Conservation (phyloP, 37 sponge, comb jelly and placozoan genomes). For the Oscarella lobularis region DNA sequence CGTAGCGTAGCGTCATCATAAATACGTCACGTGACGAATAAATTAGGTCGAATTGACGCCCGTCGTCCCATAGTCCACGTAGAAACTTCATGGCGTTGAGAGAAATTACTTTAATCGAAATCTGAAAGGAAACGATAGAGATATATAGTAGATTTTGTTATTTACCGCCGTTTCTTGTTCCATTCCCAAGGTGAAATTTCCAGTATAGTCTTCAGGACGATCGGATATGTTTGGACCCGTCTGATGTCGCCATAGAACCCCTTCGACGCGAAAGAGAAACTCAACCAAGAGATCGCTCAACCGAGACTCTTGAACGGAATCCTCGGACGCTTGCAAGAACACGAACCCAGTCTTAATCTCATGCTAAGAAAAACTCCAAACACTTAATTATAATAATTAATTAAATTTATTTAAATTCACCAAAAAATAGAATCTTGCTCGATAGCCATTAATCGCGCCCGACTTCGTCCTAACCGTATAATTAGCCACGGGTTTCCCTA, state of each 20-base stretch:
- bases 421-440: too few species aligned
- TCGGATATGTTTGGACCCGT: conserved; percentile 14
- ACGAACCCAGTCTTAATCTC: conserved; percentile 50
- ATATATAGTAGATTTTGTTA: too few species aligned
- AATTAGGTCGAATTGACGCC: background rate
- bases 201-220: conserved; percentile 19
- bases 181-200: too few species aligned
- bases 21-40: background rate
- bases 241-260: conserved; percentile 8
- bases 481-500: too few species aligned
- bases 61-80: too few species aligned
- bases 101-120: too few species aligned
- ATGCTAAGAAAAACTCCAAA: conserved; percentile 11
- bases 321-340: conserved; percentile 43
- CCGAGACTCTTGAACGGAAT: conserved; percentile 6
- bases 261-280: conserved; percentile 14
- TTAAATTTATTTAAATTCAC: too few species aligned
- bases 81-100: too few species aligned
- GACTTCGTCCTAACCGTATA: conserved; percentile 38
- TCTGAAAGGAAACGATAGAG: too few species aligned
- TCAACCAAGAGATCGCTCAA: conserved; percentile 12
- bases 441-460: conserved; percentile 60
- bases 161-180: too few species aligned
- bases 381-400: too few species aligned
- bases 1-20: background rate